These are phyloP conservation scores for Danaus chrysippus DNA, from an alignment of 2,888 invertebrate genomes.

Conservation along the genomic window DNA sequence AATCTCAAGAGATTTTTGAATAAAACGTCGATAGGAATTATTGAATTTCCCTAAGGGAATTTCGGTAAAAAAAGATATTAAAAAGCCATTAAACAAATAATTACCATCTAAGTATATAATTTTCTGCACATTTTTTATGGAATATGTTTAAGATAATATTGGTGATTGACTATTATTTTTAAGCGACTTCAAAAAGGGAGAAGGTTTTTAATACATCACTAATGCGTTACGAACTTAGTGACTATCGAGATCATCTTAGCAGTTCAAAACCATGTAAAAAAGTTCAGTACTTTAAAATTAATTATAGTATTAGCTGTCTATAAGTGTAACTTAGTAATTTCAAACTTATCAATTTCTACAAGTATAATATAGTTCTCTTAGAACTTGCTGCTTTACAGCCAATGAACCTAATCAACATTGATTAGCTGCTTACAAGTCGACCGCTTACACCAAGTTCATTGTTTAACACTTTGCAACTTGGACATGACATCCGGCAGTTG, in stretches of 20 bases:
- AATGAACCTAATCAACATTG: constrained; percentile 2
- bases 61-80: constrained; percentile 23
- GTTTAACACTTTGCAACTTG: not conserved
- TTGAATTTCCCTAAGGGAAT: constrained; percentile 30
- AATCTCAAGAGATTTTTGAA: constrained; percentile 36
- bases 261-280: too few species aligned
- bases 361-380: not conserved
- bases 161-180: too few species aligned
- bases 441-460: not conserved
- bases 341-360: not conserved
- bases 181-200: too few species aligned
- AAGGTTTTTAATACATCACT: too few species aligned
- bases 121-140: too few species aligned
- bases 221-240: too few species aligned
- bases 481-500: not conserved
- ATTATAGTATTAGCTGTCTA: too few species aligned
- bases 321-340: too few species aligned
- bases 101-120: constrained; percentile 12
- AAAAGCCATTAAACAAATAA: constrained; percentile 22
- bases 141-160: too few species aligned
- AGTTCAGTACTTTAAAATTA: too few species aligned
- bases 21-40: constrained; percentile 33
- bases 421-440: not conserved
- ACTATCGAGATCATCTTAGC: too few species aligned
- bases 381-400: not conserved